These are phyloP conservation scores for Scelioninae gen. 2 DNA, from an alignment of 2,888 invertebrate genomes.

Conservation along the genomic window DNA sequence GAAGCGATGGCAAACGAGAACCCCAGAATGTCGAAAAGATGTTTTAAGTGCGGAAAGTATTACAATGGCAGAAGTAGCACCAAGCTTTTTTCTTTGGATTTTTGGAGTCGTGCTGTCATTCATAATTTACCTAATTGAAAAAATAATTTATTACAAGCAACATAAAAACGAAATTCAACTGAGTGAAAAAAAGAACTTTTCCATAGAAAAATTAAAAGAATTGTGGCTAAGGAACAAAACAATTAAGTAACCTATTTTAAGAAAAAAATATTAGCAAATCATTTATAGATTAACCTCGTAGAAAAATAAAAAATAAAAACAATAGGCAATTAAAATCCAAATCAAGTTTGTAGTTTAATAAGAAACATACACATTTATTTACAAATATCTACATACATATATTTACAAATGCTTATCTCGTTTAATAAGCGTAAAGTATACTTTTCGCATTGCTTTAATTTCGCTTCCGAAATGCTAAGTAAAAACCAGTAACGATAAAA, in stretches of 20 bases:
- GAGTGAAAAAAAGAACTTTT: neutral
- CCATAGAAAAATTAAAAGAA: slow-evolving; percentile 11
- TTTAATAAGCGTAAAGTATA: slow-evolving; percentile 2
- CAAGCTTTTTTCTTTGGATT: slow-evolving; percentile 65
- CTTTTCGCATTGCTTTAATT: slow-evolving; percentile 18
- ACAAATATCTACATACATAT: neutral
- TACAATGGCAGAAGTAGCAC: slow-evolving; percentile 68
- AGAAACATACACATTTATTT: neutral
- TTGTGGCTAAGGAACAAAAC: slow-evolving; percentile 5
- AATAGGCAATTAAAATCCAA: slow-evolving; percentile 5
- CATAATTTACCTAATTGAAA: slow-evolving; percentile 60
- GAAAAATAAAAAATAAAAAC: slow-evolving; percentile 12
- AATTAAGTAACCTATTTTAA: neutral
- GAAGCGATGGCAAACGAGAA: slow-evolving; percentile 68
- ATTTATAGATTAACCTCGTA: neutral
- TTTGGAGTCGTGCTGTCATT: slow-evolving; percentile 63
- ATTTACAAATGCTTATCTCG: too few species aligned
- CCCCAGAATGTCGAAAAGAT: slow-evolving; percentile 66
- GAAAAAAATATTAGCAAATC: too few species aligned
- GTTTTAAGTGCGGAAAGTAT: slow-evolving; percentile 67
- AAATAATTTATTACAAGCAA: slow-evolving; percentile 21
- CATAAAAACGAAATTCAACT: neutral
- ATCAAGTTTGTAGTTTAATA: slow-evolving; percentile 23
- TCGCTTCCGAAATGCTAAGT: slow-evolving; percentile 20
- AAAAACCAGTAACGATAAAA: slow-evolving; percentile 33